Percentiles rank a stretch among this genome's conserved stretches.
phyloP scores from a whole-genome alignment of 1,140 invertebrate species.

The Cherax quadricarinatus region DNA sequence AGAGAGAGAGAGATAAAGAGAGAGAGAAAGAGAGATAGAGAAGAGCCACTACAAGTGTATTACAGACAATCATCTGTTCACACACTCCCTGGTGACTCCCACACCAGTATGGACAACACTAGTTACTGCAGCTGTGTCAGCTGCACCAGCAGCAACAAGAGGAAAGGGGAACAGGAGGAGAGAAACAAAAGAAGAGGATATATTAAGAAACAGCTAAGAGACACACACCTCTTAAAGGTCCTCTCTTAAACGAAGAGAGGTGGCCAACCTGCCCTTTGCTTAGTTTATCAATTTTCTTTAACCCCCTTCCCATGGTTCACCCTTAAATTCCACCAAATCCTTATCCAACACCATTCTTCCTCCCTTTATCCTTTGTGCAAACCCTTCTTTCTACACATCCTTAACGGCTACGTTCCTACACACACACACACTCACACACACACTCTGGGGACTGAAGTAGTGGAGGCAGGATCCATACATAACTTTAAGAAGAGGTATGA shows the following conservation, averaged over 20 bases:
- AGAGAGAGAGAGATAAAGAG: no score
- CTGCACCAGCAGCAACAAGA: not conserved
- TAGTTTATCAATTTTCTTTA: not conserved
- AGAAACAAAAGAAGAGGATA: conserved; percentile 5
- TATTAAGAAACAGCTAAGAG: not conserved
- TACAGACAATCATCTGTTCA: no score
- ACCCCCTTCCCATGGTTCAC: not conserved
- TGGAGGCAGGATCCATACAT: no score
- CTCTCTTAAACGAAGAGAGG: not conserved
- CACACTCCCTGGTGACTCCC: no score
- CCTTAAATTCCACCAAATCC: not conserved
- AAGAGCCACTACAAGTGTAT: not conserved
- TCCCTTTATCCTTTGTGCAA: not conserved
- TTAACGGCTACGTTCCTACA: no score
- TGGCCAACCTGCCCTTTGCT: not conserved
- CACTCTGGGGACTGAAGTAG: no score
- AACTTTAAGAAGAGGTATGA: no score
- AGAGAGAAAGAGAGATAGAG: no score
- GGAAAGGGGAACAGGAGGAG: not conserved
- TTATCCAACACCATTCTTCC: not conserved
- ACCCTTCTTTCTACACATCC: no score
- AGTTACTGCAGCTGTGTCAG: not conserved
- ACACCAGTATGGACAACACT: not conserved
- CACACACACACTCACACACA: no score
- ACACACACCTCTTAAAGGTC: not conserved